Percentiles rank a stretch among this genome's conserved stretches.
phyloP scores from a whole-genome alignment of 1,140 invertebrate species.

The Meloidogyne floridensis region DNA sequence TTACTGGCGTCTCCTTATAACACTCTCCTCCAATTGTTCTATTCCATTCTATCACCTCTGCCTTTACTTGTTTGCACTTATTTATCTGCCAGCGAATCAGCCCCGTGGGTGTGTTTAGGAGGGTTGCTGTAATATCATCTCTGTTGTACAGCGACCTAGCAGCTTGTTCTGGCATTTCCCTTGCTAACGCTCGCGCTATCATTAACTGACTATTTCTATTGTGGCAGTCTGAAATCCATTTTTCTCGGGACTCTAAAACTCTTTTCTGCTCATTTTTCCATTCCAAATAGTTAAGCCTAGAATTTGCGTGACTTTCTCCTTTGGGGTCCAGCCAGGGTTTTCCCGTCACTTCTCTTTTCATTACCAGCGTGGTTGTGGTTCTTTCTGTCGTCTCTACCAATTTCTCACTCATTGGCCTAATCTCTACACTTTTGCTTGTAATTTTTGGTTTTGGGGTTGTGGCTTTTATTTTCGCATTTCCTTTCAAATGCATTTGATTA shows the following conservation, averaged over 20 bases:
- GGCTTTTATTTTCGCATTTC: too few species aligned
- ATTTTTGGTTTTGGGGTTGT: too few species aligned
- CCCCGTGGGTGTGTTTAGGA: background rate
- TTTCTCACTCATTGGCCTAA: too few species aligned
- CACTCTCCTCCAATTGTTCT: background rate
- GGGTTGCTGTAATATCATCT: constrained; percentile 3
- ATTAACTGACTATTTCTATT: background rate
- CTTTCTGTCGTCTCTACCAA: background rate
- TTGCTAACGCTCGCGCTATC: background rate
- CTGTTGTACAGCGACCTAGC: constrained; percentile 5
- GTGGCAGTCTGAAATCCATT: constrained; percentile 13
- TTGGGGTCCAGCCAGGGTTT: background rate
- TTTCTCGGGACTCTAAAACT: background rate
- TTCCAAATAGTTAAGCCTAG: background rate
- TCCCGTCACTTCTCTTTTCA: background rate
- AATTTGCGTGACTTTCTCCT: background rate
- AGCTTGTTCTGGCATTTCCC: constrained; percentile 13
- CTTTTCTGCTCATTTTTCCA: background rate
- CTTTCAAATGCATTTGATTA: too few species aligned
- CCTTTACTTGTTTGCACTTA: background rate
- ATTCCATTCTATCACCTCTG: background rate
- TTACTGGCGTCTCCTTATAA: background rate
- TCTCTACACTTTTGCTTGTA: too few species aligned
- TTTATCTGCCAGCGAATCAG: background rate
- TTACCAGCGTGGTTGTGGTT: background rate